These are phyloP conservation scores for Varroa destructor DNA, from an alignment of 1,140 invertebrate species.

Conservation along the genomic window DNA sequence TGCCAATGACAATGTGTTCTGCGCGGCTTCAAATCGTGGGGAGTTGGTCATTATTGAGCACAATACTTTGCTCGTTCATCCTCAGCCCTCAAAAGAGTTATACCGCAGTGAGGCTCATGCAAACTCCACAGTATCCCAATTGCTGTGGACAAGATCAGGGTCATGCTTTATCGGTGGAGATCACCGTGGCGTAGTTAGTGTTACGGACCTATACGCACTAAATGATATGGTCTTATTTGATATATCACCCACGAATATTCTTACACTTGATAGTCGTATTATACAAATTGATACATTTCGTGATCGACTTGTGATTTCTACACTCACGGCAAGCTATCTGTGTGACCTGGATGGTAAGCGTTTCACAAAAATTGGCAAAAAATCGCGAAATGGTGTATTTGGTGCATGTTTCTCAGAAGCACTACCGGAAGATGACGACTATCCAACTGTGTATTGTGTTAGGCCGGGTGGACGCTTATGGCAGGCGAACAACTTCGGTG, in stretches of 20 bases:
- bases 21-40: neutral
- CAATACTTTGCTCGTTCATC: neutral
- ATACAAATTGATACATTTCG: conserved; percentile 1
- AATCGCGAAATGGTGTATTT: conserved; percentile 11
- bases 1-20: neutral
- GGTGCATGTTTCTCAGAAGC: conserved; percentile 13
- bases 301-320: conserved; percentile 4
- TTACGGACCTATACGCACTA: conserved; percentile 2
- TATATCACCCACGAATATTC: conserved; percentile 15
- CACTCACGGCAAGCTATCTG: neutral
- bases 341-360: neutral
- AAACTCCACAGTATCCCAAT: neutral
- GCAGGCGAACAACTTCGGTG: neutral
- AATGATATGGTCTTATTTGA: conserved; percentile 10
- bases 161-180: conserved; percentile 9
- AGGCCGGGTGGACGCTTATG: conserved; percentile 16
- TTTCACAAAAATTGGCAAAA: conserved; percentile 17
- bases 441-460: neutral
- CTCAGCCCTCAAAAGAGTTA: neutral
- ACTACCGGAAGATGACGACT: neutral
- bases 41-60: neutral
- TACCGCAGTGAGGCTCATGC: neutral
- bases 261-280: conserved; percentile 2
- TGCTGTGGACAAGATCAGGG: conserved; percentile 7
- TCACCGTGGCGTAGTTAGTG: neutral